phyloP scores from a whole-genome alignment of 2,113 vertebrate genomes.

The Syrmaticus mikado region DNA sequence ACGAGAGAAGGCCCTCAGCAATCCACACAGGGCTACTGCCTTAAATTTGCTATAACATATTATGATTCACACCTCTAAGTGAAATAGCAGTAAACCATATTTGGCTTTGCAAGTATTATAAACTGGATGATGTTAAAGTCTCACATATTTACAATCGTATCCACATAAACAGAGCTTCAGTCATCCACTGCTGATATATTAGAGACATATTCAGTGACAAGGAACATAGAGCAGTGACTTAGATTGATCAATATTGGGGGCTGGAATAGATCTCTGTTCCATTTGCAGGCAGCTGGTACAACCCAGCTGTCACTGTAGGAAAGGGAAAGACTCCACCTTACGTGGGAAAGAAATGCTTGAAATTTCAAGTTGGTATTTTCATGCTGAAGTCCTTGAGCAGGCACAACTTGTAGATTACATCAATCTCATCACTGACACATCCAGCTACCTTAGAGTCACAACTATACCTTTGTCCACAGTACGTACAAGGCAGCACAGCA shows the following conservation, averaged over 20 bases:
- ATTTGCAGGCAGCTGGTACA: not conserved
- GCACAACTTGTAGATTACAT: not conserved
- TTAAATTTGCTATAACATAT: not conserved
- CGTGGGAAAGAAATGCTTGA: not conserved
- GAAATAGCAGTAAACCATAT: not conserved
- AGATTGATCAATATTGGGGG: not conserved
- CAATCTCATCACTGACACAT: not conserved
- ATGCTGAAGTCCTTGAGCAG: not conserved
- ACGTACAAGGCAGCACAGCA: not conserved
- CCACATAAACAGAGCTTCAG: not conserved
- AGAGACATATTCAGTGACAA: not conserved
- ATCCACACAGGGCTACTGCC: not conserved
- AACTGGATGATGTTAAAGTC: not conserved
- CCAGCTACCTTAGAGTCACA: not conserved
- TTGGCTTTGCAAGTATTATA: not conserved
- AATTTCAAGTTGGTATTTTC: not conserved
- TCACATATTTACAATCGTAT: not conserved
- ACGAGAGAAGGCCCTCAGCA: conserved; percentile 12
- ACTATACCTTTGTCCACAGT: not conserved
- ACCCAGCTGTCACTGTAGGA: not conserved
- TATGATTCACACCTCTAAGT: not conserved
- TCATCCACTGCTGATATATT: not conserved
- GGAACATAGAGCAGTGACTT: not conserved
- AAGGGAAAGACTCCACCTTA: not conserved
- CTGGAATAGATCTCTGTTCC: not conserved